A percentile compares a stretch with the other conserved stretches of the same genome.
Conservation (phyloP, 2,113 vertebrate genomes). For the Takifugu bimaculatus region DNA sequence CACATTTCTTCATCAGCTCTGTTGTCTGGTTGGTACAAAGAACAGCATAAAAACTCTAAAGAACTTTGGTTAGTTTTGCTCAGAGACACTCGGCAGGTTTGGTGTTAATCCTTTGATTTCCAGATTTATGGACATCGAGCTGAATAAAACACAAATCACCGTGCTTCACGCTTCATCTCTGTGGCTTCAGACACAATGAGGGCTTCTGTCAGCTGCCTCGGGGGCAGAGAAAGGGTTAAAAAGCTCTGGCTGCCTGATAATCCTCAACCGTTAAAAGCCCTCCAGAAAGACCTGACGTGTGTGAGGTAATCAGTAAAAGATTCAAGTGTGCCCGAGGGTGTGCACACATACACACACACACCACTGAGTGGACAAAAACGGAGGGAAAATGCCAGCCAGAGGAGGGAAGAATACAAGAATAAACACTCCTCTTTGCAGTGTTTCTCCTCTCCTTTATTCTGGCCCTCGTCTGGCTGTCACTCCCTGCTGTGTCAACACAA, state of each 20-base stretch:
- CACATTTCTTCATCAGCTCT: no score
- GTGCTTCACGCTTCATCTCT: background rate
- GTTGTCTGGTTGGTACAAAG: no score
- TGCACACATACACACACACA: constrained; percentile 27
- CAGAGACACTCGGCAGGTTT: no score
- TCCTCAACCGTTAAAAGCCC: constrained; percentile 65
- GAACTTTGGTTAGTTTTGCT: no score
- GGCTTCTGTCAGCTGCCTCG: constrained; percentile 28
- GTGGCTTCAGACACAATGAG: constrained; percentile 4
- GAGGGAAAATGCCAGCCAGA: constrained; percentile 62
- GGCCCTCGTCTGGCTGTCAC: constrained; percentile 9
- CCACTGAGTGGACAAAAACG: constrained; percentile 52
- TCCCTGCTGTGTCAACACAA: constrained; percentile 54
- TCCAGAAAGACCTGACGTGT: constrained; percentile 62
- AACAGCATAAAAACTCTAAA: no score
- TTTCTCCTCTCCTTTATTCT: constrained; percentile 9
- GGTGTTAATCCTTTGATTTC: no score
- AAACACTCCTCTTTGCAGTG: constrained; percentile 52
- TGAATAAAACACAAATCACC: background rate
- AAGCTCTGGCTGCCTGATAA: constrained; percentile 59
- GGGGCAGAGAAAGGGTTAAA: constrained; percentile 63
- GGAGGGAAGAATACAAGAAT: constrained; percentile 62
- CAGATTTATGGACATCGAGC: no score
- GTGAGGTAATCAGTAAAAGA: constrained; percentile 75
- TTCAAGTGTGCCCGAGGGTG: constrained; percentile 58